These are phyloP conservation scores for Acrocephalus scirpaceus DNA, from an alignment of 2,797 vertebrate species.

Conservation along the genomic window DNA sequence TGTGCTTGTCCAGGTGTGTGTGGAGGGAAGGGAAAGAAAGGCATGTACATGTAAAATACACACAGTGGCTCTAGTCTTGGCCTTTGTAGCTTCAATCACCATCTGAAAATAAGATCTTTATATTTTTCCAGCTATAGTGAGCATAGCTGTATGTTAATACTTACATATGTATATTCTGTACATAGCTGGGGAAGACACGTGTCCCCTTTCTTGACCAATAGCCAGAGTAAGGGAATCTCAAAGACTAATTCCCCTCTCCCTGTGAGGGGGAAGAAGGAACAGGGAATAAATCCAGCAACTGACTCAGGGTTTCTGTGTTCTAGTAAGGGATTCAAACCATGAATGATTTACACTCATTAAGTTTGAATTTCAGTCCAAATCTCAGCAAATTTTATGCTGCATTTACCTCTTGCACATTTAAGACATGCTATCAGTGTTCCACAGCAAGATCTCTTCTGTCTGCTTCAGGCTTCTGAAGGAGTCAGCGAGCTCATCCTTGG, in stretches of 20 bases:
- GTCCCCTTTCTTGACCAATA: background rate
- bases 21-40: background rate
- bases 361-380: background rate
- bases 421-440: background rate
- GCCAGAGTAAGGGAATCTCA: background rate
- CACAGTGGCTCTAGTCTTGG: background rate
- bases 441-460: background rate
- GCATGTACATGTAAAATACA: background rate
- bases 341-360: background rate
- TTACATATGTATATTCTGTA: background rate
- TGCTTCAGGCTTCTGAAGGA: background rate
- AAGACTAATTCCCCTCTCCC: background rate
- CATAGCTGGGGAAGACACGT: rapidly evolving
- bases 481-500: background rate
- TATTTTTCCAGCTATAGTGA: background rate
- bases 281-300: background rate
- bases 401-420: background rate
- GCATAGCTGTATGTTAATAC: background rate
- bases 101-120: background rate
- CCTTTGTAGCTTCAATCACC: background rate
- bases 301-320: background rate
- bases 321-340: background rate
- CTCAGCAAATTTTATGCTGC: background rate
- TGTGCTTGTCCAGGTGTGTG: background rate
- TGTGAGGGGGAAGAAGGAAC: background rate